Evolutionary conservation across 2,797 vertebrate species (phyloP), one percentile per base, ranked within the genome.

Genomic region (Hyperoplus lanceolatus): DNA sequence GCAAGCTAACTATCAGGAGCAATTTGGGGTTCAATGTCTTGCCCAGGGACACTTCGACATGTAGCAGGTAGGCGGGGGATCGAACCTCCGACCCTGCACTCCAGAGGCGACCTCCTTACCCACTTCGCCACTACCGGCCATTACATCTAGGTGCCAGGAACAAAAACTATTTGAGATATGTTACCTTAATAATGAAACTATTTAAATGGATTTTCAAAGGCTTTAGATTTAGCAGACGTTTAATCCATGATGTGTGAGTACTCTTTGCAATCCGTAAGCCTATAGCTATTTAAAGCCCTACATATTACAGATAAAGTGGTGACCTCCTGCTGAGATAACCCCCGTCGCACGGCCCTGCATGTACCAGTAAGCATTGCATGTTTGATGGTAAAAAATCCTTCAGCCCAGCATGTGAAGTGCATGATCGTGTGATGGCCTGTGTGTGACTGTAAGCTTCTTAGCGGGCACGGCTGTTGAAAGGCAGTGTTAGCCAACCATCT

Each of bases 391-490:
- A 75, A 62, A 16, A 2, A 5, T 63, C 14, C 38, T 18, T n/a
- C 6, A 55, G 45, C 42, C 41, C 16, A 29, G 21, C 43, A 5
- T 65, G 77, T 39, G 29, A 77, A n/a, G n/a, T 43, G 21, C 21
- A 29, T 36, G 51, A 42, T 43, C 1, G 5, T 60, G 53, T 21
- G 7, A 43, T 53, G 18, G 50, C 36, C 63, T 68, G 9, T 1
- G 3, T 46, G 70, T 62, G 29, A 38, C 7, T 55, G 38, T 75
- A 70, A 82, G 73, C 79, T 50, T 53, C 45, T 70, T 65, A 36
- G n/a, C 60, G 45, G 39, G 65, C 38, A 16, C 0, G 36, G 1
- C 10, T 3, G 48, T 63, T 63, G 11, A 18, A 51, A 65, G 16
- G 38, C 50, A 64, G 36, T 36, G 29, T 45, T 59, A 5, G 29